These are phyloP conservation scores for Tiaroga cobitis DNA, from an alignment of 2,797 vertebrate species.

Conservation along the genomic window DNA sequence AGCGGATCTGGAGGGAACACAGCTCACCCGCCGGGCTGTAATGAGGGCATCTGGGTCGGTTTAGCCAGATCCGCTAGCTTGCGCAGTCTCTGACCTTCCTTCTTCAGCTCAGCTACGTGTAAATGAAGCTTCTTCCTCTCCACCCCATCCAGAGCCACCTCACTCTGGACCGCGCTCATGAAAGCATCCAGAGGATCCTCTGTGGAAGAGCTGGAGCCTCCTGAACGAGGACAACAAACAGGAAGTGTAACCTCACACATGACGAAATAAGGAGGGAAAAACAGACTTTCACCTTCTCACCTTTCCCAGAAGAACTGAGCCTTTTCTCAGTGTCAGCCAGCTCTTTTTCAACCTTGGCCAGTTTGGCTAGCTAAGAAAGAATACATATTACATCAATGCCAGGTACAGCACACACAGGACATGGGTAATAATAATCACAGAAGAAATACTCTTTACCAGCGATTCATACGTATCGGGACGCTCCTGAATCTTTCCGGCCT, in stretches of 20 bases:
- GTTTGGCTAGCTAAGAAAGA: slow-evolving; percentile 82
- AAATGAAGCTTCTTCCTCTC: slow-evolving; percentile 92
- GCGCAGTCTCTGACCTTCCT: slow-evolving; percentile 87
- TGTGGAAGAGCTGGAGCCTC: slow-evolving; percentile 72
- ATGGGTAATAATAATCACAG: neutral
- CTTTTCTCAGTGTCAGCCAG: slow-evolving; percentile 86
- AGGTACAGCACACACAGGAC: neutral
- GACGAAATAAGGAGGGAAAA: neutral
- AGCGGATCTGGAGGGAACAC: neutral
- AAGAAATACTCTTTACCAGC: slow-evolving; percentile 77
- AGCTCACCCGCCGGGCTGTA: slow-evolving; percentile 80
- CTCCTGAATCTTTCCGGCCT: slow-evolving; percentile 93
- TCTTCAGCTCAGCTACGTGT: slow-evolving; percentile 85
- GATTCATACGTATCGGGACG: slow-evolving; percentile 91
- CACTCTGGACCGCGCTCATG: slow-evolving; percentile 89
- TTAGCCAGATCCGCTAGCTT: slow-evolving; percentile 90
- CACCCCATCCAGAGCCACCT: slow-evolving; percentile 83
- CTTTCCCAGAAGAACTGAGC: slow-evolving; percentile 81
- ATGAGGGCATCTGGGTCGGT: slow-evolving; percentile 88
- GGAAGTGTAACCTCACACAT: neutral
- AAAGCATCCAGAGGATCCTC: slow-evolving; percentile 95
- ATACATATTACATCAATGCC: neutral
- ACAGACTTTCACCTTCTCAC: slow-evolving; percentile 70
- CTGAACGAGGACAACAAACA: slow-evolving; percentile 62
- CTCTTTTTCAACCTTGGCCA: slow-evolving; percentile 88